These are phyloP conservation scores for Lethenteron camtschaticum DNA, from an alignment of 2,113 vertebrate genomes.

Conservation along the genomic window DNA sequence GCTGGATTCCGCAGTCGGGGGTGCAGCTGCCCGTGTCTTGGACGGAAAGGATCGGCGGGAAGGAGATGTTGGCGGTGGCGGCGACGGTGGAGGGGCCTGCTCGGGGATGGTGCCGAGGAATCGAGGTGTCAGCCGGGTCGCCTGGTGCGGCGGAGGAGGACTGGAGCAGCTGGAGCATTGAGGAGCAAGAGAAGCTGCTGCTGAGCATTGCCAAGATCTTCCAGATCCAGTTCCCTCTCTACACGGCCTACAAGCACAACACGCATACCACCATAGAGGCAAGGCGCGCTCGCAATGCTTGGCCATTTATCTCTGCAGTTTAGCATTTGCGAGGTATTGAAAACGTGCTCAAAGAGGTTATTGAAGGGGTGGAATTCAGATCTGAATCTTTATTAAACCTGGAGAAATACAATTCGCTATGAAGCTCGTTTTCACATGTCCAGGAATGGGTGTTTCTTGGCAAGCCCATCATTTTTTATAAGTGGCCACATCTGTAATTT, in stretches of 20 bases:
- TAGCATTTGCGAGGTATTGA: not conserved
- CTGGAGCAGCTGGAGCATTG: conserved; percentile 56
- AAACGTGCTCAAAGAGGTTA: not conserved
- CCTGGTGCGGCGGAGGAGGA: not conserved
- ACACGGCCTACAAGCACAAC: conserved; percentile 98
- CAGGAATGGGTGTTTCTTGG: too few relatives aligned
- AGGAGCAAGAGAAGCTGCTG: conserved; percentile 87
- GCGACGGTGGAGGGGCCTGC: too few relatives aligned
- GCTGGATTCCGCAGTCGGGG: too few relatives aligned
- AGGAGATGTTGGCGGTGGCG: too few relatives aligned
- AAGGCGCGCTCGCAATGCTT: too few relatives aligned
- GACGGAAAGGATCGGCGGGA: too few relatives aligned
- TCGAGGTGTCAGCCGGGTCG: not conserved
- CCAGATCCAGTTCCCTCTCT: conserved; percentile 95
- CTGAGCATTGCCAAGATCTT: conserved; percentile 96
- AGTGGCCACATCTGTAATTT: too few relatives aligned
- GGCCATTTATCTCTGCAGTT: too few relatives aligned
- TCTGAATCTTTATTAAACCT: not conserved
- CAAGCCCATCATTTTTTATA: too few relatives aligned
- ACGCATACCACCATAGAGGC: conserved; percentile 94
- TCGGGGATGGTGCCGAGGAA: not conserved
- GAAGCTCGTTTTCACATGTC: not conserved
- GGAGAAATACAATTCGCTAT: not conserved
- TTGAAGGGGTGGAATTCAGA: too few relatives aligned
- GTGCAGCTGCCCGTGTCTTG: too few relatives aligned